These are phyloP conservation scores for Euleptes europaea DNA, from an alignment of 2,113 vertebrate genomes.

Conservation along the genomic window DNA sequence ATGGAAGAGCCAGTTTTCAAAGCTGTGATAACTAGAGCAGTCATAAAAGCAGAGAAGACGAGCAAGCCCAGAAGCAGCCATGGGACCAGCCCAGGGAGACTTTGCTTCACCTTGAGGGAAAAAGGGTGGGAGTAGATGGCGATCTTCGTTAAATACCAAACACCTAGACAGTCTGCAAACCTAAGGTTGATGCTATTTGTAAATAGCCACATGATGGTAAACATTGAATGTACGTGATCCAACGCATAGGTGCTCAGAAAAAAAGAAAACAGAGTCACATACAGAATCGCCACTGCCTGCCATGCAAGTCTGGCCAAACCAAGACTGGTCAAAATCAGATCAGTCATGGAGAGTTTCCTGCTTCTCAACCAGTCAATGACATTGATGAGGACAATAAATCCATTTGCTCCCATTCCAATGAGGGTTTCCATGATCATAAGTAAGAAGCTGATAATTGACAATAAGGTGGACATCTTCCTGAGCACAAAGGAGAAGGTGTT, in stretches of 20 bases:
- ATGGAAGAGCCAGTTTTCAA: slow-evolving; percentile 13
- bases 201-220: slow-evolving; percentile 42
- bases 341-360: slow-evolving; percentile 49
- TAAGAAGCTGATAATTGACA: not conserved
- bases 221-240: slow-evolving; percentile 30
- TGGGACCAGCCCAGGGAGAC: slow-evolving; percentile 30
- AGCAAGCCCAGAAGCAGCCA: slow-evolving; percentile 24
- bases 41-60: slow-evolving; percentile 19
- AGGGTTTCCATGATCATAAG: slow-evolving; percentile 31
- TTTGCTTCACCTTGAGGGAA: slow-evolving; percentile 25
- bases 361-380: slow-evolving; percentile 46
- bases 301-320: slow-evolving; percentile 56
- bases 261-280: not conserved
- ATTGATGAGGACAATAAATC: slow-evolving; percentile 55
- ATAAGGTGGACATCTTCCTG: not conserved
- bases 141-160: slow-evolving; percentile 57
- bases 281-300: not conserved
- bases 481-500: too few relatives aligned
- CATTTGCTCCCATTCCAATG: slow-evolving; percentile 55
- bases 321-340: slow-evolving; percentile 58
- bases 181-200: slow-evolving; percentile 42
- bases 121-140: not conserved
- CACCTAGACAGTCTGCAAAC: slow-evolving; percentile 54
- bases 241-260: not conserved
- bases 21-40: not conserved